A percentile compares a stretch with the other conserved stretches of the same genome.
These are phyloP conservation scores for Leptopilina drosophilae DNA, from an alignment of 2,888 invertebrate species.

Conservation along the genomic window DNA sequence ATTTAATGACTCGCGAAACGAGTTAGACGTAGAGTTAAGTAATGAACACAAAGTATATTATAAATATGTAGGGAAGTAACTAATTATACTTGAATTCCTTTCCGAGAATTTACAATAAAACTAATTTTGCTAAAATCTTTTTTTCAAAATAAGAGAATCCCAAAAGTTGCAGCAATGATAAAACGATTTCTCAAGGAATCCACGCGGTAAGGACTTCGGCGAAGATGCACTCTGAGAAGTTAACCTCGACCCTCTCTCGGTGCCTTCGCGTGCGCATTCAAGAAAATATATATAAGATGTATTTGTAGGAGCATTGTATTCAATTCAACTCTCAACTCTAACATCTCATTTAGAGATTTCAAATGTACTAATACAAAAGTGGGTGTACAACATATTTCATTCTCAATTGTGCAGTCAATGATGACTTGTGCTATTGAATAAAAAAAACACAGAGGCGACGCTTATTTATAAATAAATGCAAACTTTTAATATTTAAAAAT, in stretches of 20 bases:
- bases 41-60: neutral
- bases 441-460: too few relatives aligned
- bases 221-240: constrained; percentile 46
- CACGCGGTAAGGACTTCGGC: constrained; percentile 43
- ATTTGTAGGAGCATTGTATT: constrained; percentile 62
- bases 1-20: constrained; percentile 23
- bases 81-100: constrained; percentile 2
- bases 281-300: constrained; percentile 45
- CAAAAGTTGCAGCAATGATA: constrained; percentile 13
- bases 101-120: neutral
- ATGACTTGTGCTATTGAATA: neutral
- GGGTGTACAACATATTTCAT: neutral
- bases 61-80: neutral
- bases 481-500: too few relatives aligned
- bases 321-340: constrained; percentile 42
- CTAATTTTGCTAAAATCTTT: constrained; percentile 23
- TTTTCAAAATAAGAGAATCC: constrained; percentile 16
- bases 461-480: too few relatives aligned
- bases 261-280: constrained; percentile 21
- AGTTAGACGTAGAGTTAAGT: neutral
- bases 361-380: constrained; percentile 4
- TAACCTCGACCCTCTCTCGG: constrained; percentile 58
- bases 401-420: neutral
- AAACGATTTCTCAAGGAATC: constrained; percentile 23
- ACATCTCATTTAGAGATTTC: constrained; percentile 20